Evolutionary conservation across 2,888 invertebrate species (phyloP).

Genomic region (Asteroscopus sphinx): DNA sequence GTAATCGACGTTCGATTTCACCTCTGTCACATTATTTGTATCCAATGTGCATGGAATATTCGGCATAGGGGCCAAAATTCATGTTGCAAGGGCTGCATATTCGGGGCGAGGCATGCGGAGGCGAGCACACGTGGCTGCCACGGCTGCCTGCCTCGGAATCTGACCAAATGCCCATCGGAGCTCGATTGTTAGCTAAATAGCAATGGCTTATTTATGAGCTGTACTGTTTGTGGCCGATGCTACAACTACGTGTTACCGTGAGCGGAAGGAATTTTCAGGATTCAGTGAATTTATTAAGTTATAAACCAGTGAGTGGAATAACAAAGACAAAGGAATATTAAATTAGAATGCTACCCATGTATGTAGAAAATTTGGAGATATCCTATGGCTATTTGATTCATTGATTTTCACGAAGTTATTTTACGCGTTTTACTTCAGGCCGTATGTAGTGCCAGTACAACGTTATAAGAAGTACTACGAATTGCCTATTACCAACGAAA

Average conservation of each 20-base stretch:
- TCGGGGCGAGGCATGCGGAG: slow-evolving; percentile 84
- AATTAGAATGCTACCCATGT: slow-evolving; percentile 16
- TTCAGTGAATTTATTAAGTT: slow-evolving; percentile 51
- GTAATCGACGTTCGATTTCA: slow-evolving; percentile 70
- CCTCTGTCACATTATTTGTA: slow-evolving; percentile 77
- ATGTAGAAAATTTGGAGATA: not conserved
- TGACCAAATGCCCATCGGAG: slow-evolving; percentile 88
- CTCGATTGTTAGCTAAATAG: slow-evolving; percentile 86
- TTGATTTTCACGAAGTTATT: slow-evolving; percentile 15
- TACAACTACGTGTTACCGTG: slow-evolving; percentile 65
- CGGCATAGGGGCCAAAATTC: slow-evolving; percentile 85
- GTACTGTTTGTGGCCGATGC: slow-evolving; percentile 68
- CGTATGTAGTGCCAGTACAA: slow-evolving; percentile 21
- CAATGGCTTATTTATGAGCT: slow-evolving; percentile 85
- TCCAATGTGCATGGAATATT: slow-evolving; percentile 84
- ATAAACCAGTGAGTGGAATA: slow-evolving; percentile 47
- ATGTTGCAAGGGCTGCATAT: slow-evolving; percentile 83
- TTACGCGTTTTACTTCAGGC: slow-evolving; percentile 1
- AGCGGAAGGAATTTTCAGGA: slow-evolving; percentile 62
- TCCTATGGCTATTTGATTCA: slow-evolving; percentile 6
- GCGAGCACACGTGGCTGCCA: slow-evolving; percentile 87
- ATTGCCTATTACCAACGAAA: slow-evolving; percentile 61
- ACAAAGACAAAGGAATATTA: slow-evolving; percentile 41
- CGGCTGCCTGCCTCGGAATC: slow-evolving; percentile 85
- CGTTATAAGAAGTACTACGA: slow-evolving; percentile 48